Evolutionary conservation across 2,888 invertebrate species (phyloP), one percentile per base, ranked within the genome.

Genomic region (Amphimallon solstitiale): DNA sequence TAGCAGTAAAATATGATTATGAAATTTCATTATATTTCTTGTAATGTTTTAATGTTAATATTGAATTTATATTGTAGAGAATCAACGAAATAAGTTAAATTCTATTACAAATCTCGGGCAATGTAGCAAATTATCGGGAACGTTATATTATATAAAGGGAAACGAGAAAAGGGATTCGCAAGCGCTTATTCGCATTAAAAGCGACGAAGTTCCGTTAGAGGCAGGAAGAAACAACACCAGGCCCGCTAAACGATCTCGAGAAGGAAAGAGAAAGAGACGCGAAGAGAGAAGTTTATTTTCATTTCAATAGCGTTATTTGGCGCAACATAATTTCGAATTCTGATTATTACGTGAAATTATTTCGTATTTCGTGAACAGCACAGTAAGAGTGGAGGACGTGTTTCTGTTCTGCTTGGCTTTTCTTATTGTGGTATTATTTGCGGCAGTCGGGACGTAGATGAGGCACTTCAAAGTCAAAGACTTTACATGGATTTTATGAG

Each of bases 341-440:
- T 49, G 49, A 49, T 49, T 34, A 49, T 49, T 49, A 51, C 51
- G 51, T 34, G 51, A 51, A 37, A 34, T 34, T 51, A 17, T 14
- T 14, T 10, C 51, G 51, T 51, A 34, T 35, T 51, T 29, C 29
- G 29, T 9, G 29, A 29, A 29, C 1, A 29, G 29, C 5, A 29
- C 1, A 29, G 29, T 5, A 5, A 9, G 35, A 35, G 14, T 10
- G 7, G 34, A 5, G 34, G 10, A 49, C 29, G 14, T 34, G 34
- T 35, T 49, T 51, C 15, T 2, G 35, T 14, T 34, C 35, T 29
- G 51, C 35, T 35, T 10, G 10, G 35, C 34, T 51, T 51, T 49
- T 34, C 14, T 49, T 23, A 49, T 35, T 49, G 49, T 14, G 51
- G 12, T n/a, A 51, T 35, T 51, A 15, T 51, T 17, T 35, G 10